Percentiles rank a stretch among this genome's conserved stretches.
Evolutionary conservation across 1,140 invertebrate species (phyloP).

Genomic region (Tenebrio molitor): DNA sequence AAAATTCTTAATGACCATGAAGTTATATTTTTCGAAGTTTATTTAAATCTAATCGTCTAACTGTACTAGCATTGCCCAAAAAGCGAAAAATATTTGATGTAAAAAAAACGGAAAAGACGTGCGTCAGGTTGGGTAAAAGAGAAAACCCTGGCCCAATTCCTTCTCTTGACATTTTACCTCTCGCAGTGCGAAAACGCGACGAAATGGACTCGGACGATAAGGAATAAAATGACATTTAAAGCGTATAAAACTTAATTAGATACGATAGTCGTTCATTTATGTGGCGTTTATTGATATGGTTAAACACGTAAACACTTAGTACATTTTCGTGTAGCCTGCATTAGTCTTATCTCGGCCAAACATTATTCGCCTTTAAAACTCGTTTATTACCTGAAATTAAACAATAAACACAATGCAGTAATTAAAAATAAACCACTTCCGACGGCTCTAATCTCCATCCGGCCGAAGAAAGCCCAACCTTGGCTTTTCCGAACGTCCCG

Average conservation of each 20-base stretch:
- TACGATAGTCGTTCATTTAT: conserved; percentile 25
- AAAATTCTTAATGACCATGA: too few species aligned
- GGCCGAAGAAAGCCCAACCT: neutral
- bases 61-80: too few species aligned
- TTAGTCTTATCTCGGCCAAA: conserved; percentile 24
- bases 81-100: too few species aligned
- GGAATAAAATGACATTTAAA: conserved; percentile 8
- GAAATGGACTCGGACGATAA: too few species aligned
- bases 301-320: conserved; percentile 38
- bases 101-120: too few species aligned
- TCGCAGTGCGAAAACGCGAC: too few species aligned
- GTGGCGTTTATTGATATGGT: conserved; percentile 20
- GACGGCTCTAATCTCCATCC: neutral
- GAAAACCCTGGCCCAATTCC: too few species aligned
- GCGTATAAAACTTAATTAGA: conserved; percentile 22
- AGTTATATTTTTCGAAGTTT: too few species aligned
- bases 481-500: neutral
- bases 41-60: too few species aligned
- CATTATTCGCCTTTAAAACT: conserved; percentile 26
- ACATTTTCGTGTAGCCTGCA: conserved; percentile 31
- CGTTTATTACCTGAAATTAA: conserved; percentile 32
- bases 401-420: conserved; percentile 25
- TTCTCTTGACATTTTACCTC: too few species aligned
- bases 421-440: conserved; percentile 34
- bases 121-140: too few species aligned